Percentiles rank a stretch among this genome's conserved stretches.
These are phyloP conservation scores for Phrynocephalus versicolor DNA, from an alignment of 2,113 vertebrate genomes.

Conservation along the genomic window DNA sequence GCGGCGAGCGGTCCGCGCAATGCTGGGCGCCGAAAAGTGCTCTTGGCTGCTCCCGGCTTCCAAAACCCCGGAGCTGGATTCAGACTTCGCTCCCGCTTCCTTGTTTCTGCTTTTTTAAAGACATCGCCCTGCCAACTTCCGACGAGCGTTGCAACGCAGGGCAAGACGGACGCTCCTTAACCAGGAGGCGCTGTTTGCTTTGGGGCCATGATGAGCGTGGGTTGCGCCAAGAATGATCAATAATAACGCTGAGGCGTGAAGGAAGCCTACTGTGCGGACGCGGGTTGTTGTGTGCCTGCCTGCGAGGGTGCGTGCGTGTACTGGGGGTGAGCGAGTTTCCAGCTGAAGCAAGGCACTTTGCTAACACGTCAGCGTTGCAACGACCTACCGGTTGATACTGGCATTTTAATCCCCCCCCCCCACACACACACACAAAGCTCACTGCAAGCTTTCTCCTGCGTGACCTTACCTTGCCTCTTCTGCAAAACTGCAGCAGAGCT, in stretches of 20 bases:
- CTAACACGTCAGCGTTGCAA: neutral
- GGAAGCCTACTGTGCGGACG: too few species aligned
- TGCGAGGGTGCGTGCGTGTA: too few species aligned
- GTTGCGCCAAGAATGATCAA: neutral
- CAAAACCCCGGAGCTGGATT: too few species aligned
- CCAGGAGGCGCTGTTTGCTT: neutral
- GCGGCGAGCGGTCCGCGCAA: neutral
- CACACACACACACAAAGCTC: too few species aligned
- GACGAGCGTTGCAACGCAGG: neutral
- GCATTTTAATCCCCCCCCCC: too few species aligned
- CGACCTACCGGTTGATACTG: neutral
- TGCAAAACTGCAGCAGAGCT: neutral
- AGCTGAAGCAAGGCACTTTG: too few species aligned
- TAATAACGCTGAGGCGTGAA: neutral
- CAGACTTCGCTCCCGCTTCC: neutral
- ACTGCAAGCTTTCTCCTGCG: neutral
- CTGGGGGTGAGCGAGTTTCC: too few species aligned
- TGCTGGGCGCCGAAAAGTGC: neutral
- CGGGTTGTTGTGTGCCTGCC: too few species aligned
- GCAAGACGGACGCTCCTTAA: too few species aligned
- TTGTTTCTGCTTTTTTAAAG: neutral
- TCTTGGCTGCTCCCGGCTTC: too few species aligned
- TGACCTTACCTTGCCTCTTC: neutral
- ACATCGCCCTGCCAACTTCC: neutral
- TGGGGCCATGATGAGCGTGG: neutral